Conservation (phyloP, 2,113 vertebrate species). For the Myiozetetes cayanensis region DNA sequence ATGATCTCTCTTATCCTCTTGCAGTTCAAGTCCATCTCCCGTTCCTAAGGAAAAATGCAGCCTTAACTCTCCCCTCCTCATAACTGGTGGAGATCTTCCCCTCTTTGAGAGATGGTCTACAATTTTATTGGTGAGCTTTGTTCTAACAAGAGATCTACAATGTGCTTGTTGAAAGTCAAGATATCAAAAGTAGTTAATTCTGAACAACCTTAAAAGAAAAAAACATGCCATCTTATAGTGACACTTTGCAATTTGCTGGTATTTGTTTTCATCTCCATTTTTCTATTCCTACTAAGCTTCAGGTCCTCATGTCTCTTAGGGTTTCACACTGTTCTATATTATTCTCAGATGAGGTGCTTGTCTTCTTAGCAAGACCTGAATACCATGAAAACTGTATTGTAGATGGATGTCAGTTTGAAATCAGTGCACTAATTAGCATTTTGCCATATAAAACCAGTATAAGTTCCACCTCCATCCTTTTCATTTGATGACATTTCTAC, state of each 20-base stretch:
- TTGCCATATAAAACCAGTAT: not conserved
- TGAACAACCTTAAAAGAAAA: not conserved
- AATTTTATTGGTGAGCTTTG: not conserved
- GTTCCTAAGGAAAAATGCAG: not conserved
- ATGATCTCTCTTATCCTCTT: not conserved
- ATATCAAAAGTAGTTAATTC: not conserved
- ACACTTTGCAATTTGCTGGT: not conserved
- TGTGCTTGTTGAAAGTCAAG: not conserved
- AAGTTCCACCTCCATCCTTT: not conserved
- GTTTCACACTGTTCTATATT: not conserved
- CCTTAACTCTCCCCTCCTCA: not conserved
- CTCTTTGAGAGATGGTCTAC: not conserved
- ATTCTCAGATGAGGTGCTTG: not conserved
- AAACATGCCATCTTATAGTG: not conserved
- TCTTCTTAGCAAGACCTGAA: not conserved
- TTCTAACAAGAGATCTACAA: not conserved
- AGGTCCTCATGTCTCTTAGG: not conserved
- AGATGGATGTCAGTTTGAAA: not conserved
- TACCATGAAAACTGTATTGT: not conserved
- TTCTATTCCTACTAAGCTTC: not conserved
- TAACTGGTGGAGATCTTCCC: not conserved
- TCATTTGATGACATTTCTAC: not conserved
- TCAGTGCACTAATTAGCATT: not conserved
- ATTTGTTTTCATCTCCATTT: not conserved
- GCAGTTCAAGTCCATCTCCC: not conserved